Evolutionary conservation across 2,888 invertebrate species (phyloP).

Genomic region (Odontothrips loti): DNA sequence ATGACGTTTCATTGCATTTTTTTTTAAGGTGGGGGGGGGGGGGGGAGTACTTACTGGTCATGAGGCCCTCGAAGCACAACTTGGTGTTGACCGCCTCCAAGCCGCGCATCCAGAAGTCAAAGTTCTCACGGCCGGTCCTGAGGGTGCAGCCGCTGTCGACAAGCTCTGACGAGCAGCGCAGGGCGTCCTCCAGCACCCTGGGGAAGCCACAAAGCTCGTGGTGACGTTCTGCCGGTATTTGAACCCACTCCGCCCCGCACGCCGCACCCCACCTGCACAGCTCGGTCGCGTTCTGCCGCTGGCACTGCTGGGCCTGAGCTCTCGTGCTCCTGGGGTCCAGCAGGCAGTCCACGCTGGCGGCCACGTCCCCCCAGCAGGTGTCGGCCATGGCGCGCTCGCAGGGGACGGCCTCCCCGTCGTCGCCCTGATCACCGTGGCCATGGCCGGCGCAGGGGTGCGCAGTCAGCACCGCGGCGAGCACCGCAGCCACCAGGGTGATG

Average conservation of each 20-base stretch:
- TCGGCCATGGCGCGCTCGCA: neutral
- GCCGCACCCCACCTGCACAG: neutral
- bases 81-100: conserved; percentile 13
- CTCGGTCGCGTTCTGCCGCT: neutral
- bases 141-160: neutral
- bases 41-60: neutral
- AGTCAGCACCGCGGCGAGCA: neutral
- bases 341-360: neutral
- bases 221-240: neutral
- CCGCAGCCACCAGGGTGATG: neutral
- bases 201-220: neutral
- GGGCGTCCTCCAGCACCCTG: neutral
- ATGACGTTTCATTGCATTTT: no score
- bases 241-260: neutral
- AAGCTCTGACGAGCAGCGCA: neutral
- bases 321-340: neutral
- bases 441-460: no score
- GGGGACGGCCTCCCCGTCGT: neutral
- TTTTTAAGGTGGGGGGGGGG: no score
- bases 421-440: neutral
- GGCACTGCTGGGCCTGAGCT: neutral
- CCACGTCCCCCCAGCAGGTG: neutral
- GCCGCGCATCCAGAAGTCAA: conserved; percentile 3
- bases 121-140: neutral
- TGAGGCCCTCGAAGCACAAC: neutral